Percentiles rank a stretch among this genome's conserved stretches.
These are phyloP conservation scores for Gadopsis bispinosus DNA, from an alignment of 2,797 vertebrate species.

Conservation along the genomic window DNA sequence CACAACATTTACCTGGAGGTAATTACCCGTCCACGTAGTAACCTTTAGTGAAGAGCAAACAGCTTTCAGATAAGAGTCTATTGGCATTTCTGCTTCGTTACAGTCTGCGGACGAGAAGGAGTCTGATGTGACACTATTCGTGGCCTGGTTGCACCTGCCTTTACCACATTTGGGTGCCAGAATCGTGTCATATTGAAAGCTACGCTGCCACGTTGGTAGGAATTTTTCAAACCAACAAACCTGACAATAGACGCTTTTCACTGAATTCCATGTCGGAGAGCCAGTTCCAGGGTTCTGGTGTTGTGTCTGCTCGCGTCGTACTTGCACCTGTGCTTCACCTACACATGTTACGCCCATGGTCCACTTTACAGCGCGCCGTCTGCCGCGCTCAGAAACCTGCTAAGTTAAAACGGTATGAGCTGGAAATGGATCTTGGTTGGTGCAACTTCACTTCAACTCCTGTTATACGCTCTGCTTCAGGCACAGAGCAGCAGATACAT, in stretches of 20 bases:
- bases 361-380: background rate
- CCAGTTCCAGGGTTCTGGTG: too few species aligned
- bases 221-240: background rate
- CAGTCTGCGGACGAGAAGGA: background rate
- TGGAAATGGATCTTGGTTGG: slow-evolving; percentile 1
- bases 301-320: too few species aligned
- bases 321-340: too few species aligned
- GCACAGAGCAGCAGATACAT: background rate
- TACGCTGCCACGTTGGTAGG: too few species aligned
- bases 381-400: background rate
- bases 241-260: background rate
- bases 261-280: too few species aligned
- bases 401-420: background rate
- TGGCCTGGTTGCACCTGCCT: background rate
- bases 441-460: background rate
- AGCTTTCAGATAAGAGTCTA: slow-evolving; percentile 4
- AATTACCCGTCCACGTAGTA: slow-evolving; percentile 12
- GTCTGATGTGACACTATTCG: background rate
- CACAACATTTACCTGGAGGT: slow-evolving; percentile 31
- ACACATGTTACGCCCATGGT: background rate
- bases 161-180: background rate
- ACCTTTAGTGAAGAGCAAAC: slow-evolving; percentile 9
- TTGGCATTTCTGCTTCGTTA: slow-evolving; percentile 26
- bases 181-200: background rate
- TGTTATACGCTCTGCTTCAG: background rate